A percentile compares a stretch with the other conserved stretches of the same genome.
These are phyloP conservation scores for Eurytemora carolleeae DNA, from an alignment of 1,140 invertebrate species.

Conservation along the genomic window DNA sequence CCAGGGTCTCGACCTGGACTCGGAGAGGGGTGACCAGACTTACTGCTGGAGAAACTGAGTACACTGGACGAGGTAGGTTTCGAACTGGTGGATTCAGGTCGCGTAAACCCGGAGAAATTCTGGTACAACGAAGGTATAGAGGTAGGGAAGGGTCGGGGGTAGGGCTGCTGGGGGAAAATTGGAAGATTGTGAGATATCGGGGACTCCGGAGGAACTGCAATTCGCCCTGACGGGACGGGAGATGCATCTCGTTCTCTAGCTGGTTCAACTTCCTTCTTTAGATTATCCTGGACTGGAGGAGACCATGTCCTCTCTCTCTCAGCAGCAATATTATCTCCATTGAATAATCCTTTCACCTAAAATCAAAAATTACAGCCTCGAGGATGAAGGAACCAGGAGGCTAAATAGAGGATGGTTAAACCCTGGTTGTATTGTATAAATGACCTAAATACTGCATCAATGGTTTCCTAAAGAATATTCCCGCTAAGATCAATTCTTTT, in stretches of 20 bases:
- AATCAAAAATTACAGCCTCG: too few relatives aligned
- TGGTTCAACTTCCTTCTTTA: neutral
- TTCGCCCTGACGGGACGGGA: neutral
- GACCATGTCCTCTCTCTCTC: neutral
- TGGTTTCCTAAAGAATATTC: too few relatives aligned
- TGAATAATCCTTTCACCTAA: neutral
- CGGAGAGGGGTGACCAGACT: too few relatives aligned
- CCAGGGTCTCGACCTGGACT: too few relatives aligned
- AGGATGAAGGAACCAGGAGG: too few relatives aligned
- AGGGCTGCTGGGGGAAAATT: neutral
- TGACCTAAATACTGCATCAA: too few relatives aligned
- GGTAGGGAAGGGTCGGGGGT: neutral
- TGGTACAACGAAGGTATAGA: neutral
- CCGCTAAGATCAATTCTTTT: too few relatives aligned
- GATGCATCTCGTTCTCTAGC: neutral
- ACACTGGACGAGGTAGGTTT: neutral
- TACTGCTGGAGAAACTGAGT: neutral
- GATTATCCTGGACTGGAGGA: neutral
- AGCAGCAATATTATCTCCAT: neutral
- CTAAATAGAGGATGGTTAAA: too few relatives aligned
- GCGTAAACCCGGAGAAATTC: neutral
- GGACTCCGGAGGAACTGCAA: neutral
- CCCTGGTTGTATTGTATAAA: too few relatives aligned
- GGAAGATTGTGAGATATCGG: neutral
- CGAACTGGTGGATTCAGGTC: neutral